phyloP scores from a whole-genome alignment of 2,797 vertebrate species.

The Acanthurus lineatus region DNA sequence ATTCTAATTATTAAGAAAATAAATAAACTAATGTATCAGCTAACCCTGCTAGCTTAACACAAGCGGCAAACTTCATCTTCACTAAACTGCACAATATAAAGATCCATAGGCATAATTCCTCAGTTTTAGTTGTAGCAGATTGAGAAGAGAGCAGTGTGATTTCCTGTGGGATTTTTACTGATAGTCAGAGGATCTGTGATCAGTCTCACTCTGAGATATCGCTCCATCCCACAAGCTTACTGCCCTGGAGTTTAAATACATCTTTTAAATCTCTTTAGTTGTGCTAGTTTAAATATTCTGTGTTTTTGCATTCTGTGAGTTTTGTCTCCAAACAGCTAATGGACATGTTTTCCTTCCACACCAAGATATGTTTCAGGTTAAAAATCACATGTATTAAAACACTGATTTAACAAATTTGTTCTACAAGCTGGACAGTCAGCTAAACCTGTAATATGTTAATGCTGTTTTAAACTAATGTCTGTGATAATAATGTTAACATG shows the following conservation, averaged over 20 bases:
- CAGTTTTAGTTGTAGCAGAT: not conserved
- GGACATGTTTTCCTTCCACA: not conserved
- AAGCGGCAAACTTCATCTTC: not conserved
- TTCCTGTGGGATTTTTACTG: not conserved
- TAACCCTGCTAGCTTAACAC: not conserved
- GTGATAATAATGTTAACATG: not conserved
- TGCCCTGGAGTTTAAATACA: not conserved
- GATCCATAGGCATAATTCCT: not conserved
- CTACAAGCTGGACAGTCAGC: not conserved
- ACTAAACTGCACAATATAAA: not conserved
- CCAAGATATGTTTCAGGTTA: not conserved
- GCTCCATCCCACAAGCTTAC: not conserved
- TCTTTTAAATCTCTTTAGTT: not conserved
- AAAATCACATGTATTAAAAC: not conserved
- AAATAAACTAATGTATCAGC: not conserved
- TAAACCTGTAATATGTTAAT: not conserved
- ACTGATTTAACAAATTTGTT: not conserved
- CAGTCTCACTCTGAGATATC: not conserved
- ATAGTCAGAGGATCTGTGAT: constrained; percentile 6
- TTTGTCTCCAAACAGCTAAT: not conserved
- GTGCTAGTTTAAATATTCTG: not conserved
- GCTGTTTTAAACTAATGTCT: too few species aligned
- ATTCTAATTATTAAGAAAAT: not conserved
- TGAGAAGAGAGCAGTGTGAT: not conserved
- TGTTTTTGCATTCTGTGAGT: not conserved